Percentiles rank a stretch among this genome's conserved stretches.
Evolutionary conservation across 2,113 vertebrate species (phyloP).

Genomic region (Scalopus aquaticus): DNA sequence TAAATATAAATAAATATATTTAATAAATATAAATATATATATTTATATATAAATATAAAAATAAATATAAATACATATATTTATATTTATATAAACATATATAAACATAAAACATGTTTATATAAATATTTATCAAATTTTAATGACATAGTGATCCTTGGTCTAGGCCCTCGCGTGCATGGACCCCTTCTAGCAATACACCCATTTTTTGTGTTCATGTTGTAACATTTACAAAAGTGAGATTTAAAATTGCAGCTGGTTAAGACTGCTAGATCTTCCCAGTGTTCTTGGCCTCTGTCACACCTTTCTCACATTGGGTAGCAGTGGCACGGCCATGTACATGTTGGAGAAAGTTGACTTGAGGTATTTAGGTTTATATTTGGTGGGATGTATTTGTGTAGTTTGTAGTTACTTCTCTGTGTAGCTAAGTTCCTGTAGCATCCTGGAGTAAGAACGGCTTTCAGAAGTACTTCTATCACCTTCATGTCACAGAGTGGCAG

Average conservation of each 20-base stretch:
- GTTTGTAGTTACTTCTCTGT: not conserved
- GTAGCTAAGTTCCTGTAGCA: not conserved
- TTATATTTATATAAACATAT: too few species aligned
- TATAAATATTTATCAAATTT: not conserved
- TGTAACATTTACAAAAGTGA: not conserved
- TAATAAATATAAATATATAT: too few species aligned
- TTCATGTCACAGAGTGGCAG: not conserved
- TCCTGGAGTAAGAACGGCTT: not conserved
- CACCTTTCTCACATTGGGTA: not conserved
- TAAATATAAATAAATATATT: too few species aligned
- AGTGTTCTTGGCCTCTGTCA: not conserved
- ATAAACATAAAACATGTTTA: too few species aligned
- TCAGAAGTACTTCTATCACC: not conserved
- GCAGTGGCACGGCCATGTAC: not conserved
- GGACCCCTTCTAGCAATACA: not conserved
- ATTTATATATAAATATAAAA: too few species aligned
- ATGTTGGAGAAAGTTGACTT: not conserved
- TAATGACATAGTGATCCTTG: not conserved
- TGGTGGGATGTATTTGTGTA: not conserved
- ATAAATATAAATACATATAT: too few species aligned
- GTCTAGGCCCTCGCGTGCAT: not conserved
- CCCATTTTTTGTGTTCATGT: not conserved
- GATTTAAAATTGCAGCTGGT: not conserved
- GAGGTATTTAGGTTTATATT: not conserved
- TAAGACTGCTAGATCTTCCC: not conserved